Evolutionary conservation across 2,797 vertebrate genomes (phyloP).

Genomic region (Remorina albescens): DNA sequence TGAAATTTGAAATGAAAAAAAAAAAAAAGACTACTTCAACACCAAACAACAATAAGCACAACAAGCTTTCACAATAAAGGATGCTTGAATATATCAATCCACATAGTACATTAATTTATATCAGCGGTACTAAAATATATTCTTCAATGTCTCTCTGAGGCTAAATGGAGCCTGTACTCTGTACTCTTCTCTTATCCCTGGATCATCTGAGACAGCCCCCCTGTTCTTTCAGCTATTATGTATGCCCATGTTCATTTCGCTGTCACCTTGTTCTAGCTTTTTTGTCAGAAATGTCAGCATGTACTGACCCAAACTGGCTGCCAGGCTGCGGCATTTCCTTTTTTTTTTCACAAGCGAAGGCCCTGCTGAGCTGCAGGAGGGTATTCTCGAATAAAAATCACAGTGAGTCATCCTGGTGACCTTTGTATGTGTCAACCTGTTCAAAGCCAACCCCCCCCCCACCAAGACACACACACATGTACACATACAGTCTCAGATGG

Average conservation of each 20-base stretch:
- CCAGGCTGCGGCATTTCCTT: conserved; percentile 30
- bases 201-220: conserved; percentile 56
- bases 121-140: conserved; percentile 5
- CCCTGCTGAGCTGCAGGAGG: conserved; percentile 70
- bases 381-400: conserved; percentile 79
- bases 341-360: conserved; percentile 46
- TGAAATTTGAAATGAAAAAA: conserved; percentile 15
- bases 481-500: conserved; percentile 36
- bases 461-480: conserved; percentile 19
- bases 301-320: conserved; percentile 71
- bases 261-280: conserved; percentile 68
- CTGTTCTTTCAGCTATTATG: conserved; percentile 66
- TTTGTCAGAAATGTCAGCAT: conserved; percentile 79
- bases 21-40: background rate
- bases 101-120: conserved; percentile 12
- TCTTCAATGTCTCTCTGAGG: conserved; percentile 17
- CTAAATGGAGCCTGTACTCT: conserved; percentile 40
- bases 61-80: conserved; percentile 31
- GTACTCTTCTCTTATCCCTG: conserved; percentile 29
- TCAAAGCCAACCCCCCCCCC: conserved; percentile 60
- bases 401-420: conserved; percentile 78
- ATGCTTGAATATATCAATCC: conserved; percentile 27
- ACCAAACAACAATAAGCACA: conserved; percentile 4
- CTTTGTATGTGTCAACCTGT: conserved; percentile 76
- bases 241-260: conserved; percentile 66